These are phyloP conservation scores for Herpailurus yagouaroundi DNA, from an alignment of 2,113 vertebrate species.

Conservation along the genomic window DNA sequence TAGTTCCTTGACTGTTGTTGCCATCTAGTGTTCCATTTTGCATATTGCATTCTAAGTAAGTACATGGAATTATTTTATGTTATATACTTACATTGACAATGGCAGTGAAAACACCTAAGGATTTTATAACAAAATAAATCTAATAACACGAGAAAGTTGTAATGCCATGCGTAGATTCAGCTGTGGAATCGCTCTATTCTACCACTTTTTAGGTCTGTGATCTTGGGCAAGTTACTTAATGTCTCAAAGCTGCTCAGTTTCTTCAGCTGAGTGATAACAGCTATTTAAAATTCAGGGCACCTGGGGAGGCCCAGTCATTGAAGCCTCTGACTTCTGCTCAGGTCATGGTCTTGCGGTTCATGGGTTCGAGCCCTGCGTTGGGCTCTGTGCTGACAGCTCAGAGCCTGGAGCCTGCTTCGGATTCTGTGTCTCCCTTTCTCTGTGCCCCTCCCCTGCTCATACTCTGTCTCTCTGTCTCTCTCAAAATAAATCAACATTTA, in stretches of 20 bases:
- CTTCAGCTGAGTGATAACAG: background rate
- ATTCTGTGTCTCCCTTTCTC: too few species aligned
- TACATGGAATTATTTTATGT: background rate
- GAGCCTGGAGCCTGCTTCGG: too few species aligned
- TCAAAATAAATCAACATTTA: too few species aligned
- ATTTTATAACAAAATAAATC: conserved; percentile 22
- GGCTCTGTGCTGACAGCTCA: too few species aligned
- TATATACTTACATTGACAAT: background rate
- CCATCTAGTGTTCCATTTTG: conserved; percentile 85
- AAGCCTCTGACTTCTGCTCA: too few species aligned
- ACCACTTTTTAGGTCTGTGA: background rate
- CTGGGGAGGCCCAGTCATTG: too few species aligned
- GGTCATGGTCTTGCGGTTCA: too few species aligned
- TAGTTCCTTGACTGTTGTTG: conserved; percentile 80
- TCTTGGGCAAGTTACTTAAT: background rate
- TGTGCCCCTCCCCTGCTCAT: too few species aligned
- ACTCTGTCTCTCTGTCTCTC: too few species aligned
- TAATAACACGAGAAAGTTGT: background rate
- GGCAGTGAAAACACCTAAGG: background rate
- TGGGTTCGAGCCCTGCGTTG: too few species aligned
- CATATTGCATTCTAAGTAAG: conserved; percentile 70
- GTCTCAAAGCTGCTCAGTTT: background rate
- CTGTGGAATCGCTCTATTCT: background rate
- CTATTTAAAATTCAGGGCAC: background rate
- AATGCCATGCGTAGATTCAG: background rate